These are phyloP conservation scores for Australoheros facetus DNA, from an alignment of 2,797 vertebrate genomes.

Conservation along the genomic window DNA sequence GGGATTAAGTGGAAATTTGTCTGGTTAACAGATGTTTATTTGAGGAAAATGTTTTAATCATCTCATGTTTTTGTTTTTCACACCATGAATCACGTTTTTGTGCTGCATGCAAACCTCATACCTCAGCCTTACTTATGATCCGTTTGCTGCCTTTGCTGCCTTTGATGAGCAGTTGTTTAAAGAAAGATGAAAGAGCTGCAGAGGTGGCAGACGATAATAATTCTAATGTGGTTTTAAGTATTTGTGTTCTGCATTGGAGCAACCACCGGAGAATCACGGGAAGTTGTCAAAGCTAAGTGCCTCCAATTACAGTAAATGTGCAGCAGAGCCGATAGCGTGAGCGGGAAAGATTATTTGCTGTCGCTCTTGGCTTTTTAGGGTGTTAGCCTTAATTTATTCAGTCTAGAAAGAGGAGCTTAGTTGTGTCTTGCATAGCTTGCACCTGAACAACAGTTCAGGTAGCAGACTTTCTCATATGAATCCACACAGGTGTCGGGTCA, in stretches of 20 bases:
- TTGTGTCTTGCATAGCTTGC: neutral
- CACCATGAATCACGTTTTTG: constrained; percentile 29
- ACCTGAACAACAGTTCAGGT: constrained; percentile 9
- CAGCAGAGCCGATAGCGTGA: constrained; percentile 1
- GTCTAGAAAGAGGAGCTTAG: neutral
- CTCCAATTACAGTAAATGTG: constrained; percentile 23
- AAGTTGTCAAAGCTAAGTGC: constrained; percentile 18
- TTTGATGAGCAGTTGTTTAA: constrained; percentile 32
- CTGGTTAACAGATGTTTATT: constrained; percentile 57
- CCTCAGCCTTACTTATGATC: constrained; percentile 17
- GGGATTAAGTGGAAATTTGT: constrained; percentile 29
- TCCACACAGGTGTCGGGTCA: neutral
- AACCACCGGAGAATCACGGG: constrained; percentile 3
- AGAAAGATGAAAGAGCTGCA: constrained; percentile 26
- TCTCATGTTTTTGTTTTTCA: constrained; percentile 43
- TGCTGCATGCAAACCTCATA: constrained; percentile 42
- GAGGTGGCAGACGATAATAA: neutral
- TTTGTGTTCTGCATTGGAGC: constrained; percentile 21
- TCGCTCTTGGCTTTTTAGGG: neutral
- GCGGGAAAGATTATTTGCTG: neutral
- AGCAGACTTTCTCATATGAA: constrained; percentile 10
- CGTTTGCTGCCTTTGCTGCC: neutral
- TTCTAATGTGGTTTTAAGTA: constrained; percentile 37
- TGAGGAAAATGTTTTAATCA: constrained; percentile 29
- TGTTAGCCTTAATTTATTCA: neutral